phyloP scores from a whole-genome alignment of 2,888 invertebrate species.

The Parnassius apollo region DNA sequence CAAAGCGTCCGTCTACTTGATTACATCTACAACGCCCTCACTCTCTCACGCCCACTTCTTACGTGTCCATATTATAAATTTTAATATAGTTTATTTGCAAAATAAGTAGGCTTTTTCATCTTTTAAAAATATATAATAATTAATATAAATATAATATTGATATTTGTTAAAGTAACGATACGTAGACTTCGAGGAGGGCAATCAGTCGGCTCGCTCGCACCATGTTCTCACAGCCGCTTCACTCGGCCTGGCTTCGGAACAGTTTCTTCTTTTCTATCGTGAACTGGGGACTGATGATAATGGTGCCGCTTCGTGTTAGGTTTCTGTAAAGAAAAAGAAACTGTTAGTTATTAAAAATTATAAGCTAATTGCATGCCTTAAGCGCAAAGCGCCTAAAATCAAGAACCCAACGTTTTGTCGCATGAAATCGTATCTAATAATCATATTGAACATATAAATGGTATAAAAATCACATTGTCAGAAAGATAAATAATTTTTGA shows the following conservation, averaged over 20 bases:
- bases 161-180: constrained; percentile 79
- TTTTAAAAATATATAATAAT: constrained; percentile 77
- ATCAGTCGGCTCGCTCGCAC: constrained; percentile 73
- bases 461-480: too few species aligned
- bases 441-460: too few species aligned
- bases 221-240: constrained; percentile 50
- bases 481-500: too few species aligned
- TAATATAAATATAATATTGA: constrained; percentile 79
- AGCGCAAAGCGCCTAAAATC: too few species aligned
- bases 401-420: too few species aligned
- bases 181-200: constrained; percentile 78
- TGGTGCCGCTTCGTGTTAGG: constrained; percentile 91
- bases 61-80: too few species aligned
- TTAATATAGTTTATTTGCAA: too few species aligned
- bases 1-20: too few species aligned
- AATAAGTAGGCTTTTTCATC: constrained; percentile 56
- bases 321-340: constrained; percentile 82
- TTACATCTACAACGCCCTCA: too few species aligned
- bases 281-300: constrained; percentile 94
- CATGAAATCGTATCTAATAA: too few species aligned
- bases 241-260: constrained; percentile 87
- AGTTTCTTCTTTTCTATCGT: constrained; percentile 95
- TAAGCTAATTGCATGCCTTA: too few species aligned
- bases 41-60: too few species aligned
- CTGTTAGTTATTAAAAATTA: constrained; percentile 20